A percentile compares a stretch with the other conserved stretches of the same genome.
These are phyloP conservation scores for Galago senegalensis DNA, from an alignment of 2,797 vertebrate species.

Conservation along the genomic window DNA sequence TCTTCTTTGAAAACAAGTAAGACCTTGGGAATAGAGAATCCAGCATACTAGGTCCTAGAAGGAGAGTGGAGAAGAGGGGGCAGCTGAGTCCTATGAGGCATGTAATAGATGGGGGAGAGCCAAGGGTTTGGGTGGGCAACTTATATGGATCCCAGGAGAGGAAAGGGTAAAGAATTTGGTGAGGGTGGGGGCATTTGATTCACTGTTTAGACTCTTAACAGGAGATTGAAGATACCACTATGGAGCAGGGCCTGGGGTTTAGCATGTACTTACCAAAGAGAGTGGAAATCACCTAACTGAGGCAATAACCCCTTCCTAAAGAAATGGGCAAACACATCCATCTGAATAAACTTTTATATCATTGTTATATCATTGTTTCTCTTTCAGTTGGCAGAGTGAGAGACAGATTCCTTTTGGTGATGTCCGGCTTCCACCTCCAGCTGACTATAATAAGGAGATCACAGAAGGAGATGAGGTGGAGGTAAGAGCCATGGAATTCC, in stretches of 20 bases:
- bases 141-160: conserved; percentile 23
- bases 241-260: conserved; percentile 10
- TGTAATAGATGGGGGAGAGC: conserved; percentile 56
- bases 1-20: conserved; percentile 98
- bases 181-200: not conserved
- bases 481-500: conserved; percentile 87
- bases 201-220: conserved; percentile 4
- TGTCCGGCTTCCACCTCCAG: conserved; percentile 95
- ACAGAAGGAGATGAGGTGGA: conserved; percentile 96
- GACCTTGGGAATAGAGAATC: conserved; percentile 84
- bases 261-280: conserved; percentile 23
- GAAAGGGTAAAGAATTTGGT: conserved; percentile 8
- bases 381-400: conserved; percentile 95
- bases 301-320: conserved; percentile 17
- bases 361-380: conserved; percentile 3
- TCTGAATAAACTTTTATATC: conserved; percentile 52
- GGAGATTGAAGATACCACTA: not conserved
- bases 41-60: conserved; percentile 55
- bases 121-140: conserved; percentile 13
- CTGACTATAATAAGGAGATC: conserved; percentile 95
- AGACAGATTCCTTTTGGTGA: conserved; percentile 96
- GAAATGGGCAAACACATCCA: not conserved
- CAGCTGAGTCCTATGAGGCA: conserved; percentile 61
- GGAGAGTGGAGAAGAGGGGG: conserved; percentile 21
- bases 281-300: not conserved